These are phyloP conservation scores for Cossypha heuglini DNA, from an alignment of 2,797 vertebrate genomes.

Conservation along the genomic window DNA sequence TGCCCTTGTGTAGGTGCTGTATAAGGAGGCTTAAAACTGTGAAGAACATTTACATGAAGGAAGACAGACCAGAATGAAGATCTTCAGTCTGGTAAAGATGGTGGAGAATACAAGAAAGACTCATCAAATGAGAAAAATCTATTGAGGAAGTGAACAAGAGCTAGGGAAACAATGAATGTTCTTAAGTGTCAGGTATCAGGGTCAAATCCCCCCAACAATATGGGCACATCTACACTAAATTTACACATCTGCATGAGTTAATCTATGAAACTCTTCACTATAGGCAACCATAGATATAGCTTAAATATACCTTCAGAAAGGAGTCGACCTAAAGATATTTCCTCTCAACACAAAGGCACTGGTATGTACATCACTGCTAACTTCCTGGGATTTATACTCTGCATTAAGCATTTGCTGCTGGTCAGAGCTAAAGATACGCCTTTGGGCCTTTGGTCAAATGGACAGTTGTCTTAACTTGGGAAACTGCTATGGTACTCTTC, in stretches of 20 bases:
- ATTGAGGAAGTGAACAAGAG: not conserved
- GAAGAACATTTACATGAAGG: not conserved
- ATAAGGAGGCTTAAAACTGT: not conserved
- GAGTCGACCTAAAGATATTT: not conserved
- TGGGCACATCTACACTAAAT: not conserved
- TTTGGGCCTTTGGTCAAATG: not conserved
- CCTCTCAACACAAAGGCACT: not conserved
- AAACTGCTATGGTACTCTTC: not conserved
- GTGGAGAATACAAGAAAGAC: not conserved
- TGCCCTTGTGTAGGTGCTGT: not conserved
- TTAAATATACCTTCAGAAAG: not conserved
- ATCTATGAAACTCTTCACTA: not conserved
- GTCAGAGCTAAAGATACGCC: not conserved
- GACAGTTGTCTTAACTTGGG: not conserved
- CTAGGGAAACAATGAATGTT: not conserved
- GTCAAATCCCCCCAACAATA: not conserved
- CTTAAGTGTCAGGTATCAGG: not conserved
- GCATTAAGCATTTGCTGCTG: not conserved
- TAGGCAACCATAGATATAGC: fast-evolving
- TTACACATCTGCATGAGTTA: not conserved
- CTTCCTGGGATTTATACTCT: not conserved
- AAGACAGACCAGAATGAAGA: not conserved
- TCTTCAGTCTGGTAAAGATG: not conserved
- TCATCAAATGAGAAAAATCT: not conserved
- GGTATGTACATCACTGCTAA: not conserved